phyloP scores from a whole-genome alignment of 2,113 vertebrate genomes.

The Colius striatus region DNA sequence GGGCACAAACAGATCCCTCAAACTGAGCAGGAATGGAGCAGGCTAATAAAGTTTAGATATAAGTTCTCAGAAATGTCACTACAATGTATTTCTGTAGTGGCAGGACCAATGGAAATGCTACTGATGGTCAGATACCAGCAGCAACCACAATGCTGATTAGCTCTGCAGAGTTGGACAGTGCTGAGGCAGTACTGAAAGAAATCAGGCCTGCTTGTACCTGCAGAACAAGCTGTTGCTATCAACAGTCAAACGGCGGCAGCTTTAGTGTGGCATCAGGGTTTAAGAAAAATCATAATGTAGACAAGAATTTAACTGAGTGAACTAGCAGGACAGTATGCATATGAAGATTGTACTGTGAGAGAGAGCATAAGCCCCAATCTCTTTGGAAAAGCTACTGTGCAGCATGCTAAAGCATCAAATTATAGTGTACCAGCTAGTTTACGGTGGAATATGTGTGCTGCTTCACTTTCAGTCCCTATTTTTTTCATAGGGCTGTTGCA shows the following conservation, averaged over 20 bases:
- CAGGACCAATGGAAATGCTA: neutral
- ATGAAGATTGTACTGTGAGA: neutral
- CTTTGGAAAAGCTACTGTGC: neutral
- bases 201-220: neutral
- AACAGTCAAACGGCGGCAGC: neutral
- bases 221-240: neutral
- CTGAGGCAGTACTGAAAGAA: neutral
- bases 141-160: neutral
- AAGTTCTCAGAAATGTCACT: neutral
- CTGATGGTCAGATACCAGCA: neutral
- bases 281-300: neutral
- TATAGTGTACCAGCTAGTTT: neutral
- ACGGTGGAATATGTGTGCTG: neutral
- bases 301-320: neutral
- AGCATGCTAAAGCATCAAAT: neutral
- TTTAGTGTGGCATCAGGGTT: neutral
- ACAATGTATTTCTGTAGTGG: neutral
- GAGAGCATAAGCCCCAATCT: neutral
- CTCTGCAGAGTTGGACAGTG: neutral
- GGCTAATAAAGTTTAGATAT: neutral
- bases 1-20: neutral
- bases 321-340: neutral
- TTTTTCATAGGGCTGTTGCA: neutral
- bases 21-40: neutral
- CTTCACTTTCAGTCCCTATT: neutral